Base-by-base conservation (phyloP, 2,113 vertebrate species). In the Menidia beryllina region DNA sequence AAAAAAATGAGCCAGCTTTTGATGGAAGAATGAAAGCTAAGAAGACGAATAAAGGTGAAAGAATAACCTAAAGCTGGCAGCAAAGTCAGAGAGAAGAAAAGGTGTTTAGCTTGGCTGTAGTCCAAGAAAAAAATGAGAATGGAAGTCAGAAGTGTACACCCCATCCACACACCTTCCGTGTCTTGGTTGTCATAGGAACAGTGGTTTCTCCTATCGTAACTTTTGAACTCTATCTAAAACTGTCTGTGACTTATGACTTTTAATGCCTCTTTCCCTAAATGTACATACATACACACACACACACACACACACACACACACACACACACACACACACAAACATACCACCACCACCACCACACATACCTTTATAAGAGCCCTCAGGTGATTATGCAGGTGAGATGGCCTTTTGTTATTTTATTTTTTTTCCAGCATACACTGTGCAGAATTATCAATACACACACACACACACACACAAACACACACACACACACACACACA, bases 381-480 rank as follows among this genome's bases (percentile, higher is more conserved):
- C 74, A 41, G 76, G 69, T 83, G 77, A 74, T 60, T 76, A 19
- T 38, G 68, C 36, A 64, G 36, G 60, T 64, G 27, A 58, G 52
- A 77, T 55, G 69, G 47, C 27, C n/a, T 60, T 48, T 64, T 34
- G 52, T 50, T 76, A 51, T 59, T 59, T 23, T 52, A 55, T 3
- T 53, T 67, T 53, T 60, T 24, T 30, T 68, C 72, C 48, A 53
- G 24, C 21, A 60, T 83, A 75, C 83, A 90, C 83, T 90, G 89
- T 82, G 82, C 68, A 38, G 74, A 80, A 60, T 70, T 67, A 7
- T 48, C 57, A 21, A 41, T 65, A 14, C 36, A 24, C 14, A 19
- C 14, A 48, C 24, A 8, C 20, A n/a, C 7, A 6, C 54, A 34
- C 20, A 57, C 25, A 59, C 19, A 69, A 14, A 59, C 74, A 67